A percentile compares a stretch with the other conserved stretches of the same genome.
Conservation (phyloP, 2,888 invertebrate genomes). For the Diaperis boleti region DNA sequence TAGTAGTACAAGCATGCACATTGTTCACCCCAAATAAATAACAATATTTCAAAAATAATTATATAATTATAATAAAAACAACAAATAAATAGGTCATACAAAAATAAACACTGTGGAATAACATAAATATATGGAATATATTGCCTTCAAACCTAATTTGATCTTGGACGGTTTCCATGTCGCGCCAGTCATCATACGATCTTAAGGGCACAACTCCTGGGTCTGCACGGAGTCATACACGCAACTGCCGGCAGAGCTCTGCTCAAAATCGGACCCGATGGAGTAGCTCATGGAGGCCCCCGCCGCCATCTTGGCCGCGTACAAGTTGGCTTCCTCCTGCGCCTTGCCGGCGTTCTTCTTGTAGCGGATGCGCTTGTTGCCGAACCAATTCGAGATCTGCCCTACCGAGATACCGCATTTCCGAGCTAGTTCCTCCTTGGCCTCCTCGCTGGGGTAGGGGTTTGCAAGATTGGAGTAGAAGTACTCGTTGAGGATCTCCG, state of each 20-base stretch:
- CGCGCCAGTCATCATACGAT: conserved; percentile 40
- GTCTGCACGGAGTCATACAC: conserved; percentile 91
- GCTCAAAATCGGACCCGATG: conserved; percentile 93
- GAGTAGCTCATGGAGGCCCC: conserved; percentile 92
- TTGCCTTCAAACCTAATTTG: too few relatives aligned
- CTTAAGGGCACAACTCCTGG: conserved; percentile 80
- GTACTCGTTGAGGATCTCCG: conserved; percentile 99
- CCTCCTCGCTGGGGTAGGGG: conserved; percentile 99
- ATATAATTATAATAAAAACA: too few relatives aligned
- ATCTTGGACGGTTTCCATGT: too few relatives aligned
- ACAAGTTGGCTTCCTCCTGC: conserved; percentile 98
- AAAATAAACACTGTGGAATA: too few relatives aligned
- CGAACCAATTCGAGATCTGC: conserved; percentile 99
- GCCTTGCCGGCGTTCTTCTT: conserved; percentile 99
- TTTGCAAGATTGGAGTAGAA: conserved; percentile 99
- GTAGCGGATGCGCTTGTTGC: conserved; percentile 99
- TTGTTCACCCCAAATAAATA: too few relatives aligned
- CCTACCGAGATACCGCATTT: conserved; percentile 98
- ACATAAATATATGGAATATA: too few relatives aligned
- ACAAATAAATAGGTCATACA: too few relatives aligned
- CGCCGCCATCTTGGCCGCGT: conserved; percentile 98
- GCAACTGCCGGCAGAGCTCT: conserved; percentile 89
- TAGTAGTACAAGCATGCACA: too few relatives aligned
- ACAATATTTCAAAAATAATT: too few relatives aligned
- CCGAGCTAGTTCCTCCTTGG: conserved; percentile 98